phyloP scores from a whole-genome alignment of 2,888 invertebrate genomes.

The Ophion obscuratus region DNA sequence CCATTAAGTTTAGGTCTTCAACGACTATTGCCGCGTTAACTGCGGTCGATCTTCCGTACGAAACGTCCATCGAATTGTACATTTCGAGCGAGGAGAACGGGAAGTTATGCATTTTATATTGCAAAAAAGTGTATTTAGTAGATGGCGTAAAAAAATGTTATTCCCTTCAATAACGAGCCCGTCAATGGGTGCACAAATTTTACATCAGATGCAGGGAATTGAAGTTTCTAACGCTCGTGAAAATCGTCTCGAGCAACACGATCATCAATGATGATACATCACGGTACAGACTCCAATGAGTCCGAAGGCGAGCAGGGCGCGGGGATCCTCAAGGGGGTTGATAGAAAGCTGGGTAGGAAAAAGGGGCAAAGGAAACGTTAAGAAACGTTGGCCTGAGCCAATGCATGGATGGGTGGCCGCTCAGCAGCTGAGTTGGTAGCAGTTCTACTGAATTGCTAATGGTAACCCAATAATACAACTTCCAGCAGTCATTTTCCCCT shows the following conservation, averaged over 20 bases:
- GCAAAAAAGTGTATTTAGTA: slow-evolving; percentile 2
- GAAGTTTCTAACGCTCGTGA: neutral
- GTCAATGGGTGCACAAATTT: neutral
- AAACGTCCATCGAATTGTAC: slow-evolving; percentile 54
- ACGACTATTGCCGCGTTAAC: slow-evolving; percentile 67
- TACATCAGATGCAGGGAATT: neutral
- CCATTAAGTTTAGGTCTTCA: slow-evolving; percentile 65
- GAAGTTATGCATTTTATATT: slow-evolving; percentile 43
- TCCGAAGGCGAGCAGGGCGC: neutral
- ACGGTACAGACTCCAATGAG: neutral
- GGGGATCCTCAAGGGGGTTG: neutral
- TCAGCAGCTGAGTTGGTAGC: neutral
- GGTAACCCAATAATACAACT: neutral
- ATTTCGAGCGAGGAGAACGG: slow-evolving; percentile 23
- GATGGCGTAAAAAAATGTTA: slow-evolving; percentile 7
- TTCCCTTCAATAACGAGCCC: slow-evolving; percentile 21
- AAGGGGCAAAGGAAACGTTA: neutral
- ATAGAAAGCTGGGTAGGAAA: neutral
- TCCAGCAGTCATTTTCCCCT: neutral
- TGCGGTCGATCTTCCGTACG: slow-evolving; percentile 54
- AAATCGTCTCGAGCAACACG: neutral
- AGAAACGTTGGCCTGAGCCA: neutral
- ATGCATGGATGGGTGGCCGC: neutral
- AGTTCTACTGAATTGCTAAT: neutral
- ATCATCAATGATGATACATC: neutral